Evolutionary conservation across 1,140 invertebrate genomes (phyloP), one percentile per base, ranked within the genome.

Genomic region (Drosophila nasuta): DNA sequence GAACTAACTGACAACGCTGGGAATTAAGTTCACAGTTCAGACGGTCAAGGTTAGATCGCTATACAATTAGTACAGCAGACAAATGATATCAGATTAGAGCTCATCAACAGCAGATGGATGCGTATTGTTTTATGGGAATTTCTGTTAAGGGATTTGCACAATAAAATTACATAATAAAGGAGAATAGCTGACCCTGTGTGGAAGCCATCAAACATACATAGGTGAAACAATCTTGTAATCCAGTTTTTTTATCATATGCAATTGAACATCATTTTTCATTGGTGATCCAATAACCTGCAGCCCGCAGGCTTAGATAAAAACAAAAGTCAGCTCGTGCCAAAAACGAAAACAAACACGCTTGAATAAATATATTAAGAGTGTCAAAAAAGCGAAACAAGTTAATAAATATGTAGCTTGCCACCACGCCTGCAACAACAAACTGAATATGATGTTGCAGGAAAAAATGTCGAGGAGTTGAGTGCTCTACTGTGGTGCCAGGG

Each of bases 211-310:
- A 56, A n/a, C 0, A 20, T 20, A 20, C 30, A 38, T 57, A 35
- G 17, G 10, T 35, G 10, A 57, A 41, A 25, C 54, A 57, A 57
- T 41, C 33, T 30, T 10, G n/a, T 8, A 56, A 56, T 7, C 4
- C 7, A 15, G 10, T 52, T 70, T 75, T 80, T 79, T 63, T 38
- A 10, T 8, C 38, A 41, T 11, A 41, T 38, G 69, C 70, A 79
- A 54, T 17, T 11, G 17, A 7, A 13, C 45, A 51, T 43, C 71
- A 80, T 38, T 38, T 8, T 38, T 38, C 10, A 87, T 79, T 74
- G 76, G 64, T 77, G 83, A 79, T 86, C 82, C 82, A 88, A 82
- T 86, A 87, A 82, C 79, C 80, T 75, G 68, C 65, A 86, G 65
- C 82, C 82, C 68, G 71, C 17, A 43, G 81, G 69, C 82, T 25